Percentiles rank a stretch among this genome's conserved stretches.
Conservation (phyloP, 2,113 vertebrate genomes). For the Nyctereutes procyonoides region DNA sequence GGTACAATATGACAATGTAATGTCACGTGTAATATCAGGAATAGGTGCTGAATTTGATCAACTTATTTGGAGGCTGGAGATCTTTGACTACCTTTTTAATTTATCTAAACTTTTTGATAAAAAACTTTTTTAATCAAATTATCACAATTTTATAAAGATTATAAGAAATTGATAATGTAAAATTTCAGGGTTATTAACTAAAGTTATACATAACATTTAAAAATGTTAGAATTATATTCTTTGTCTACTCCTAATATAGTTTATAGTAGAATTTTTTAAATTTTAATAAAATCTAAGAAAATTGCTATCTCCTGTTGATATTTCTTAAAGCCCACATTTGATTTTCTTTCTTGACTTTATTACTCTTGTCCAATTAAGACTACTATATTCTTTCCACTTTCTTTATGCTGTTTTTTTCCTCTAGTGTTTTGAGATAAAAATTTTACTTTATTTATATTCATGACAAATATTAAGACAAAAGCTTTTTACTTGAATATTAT, state of each 20-base stretch:
- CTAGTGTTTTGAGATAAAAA: not conserved
- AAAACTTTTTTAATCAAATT: no score
- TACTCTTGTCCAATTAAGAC: not conserved
- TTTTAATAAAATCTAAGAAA: not conserved
- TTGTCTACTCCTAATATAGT: not conserved
- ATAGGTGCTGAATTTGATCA: not conserved
- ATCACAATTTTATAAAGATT: no score
- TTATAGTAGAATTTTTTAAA: not conserved
- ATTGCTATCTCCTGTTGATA: not conserved
- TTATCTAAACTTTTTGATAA: not conserved
- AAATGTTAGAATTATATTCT: not conserved
- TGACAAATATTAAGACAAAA: not conserved
- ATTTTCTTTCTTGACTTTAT: not conserved
- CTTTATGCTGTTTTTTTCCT: not conserved
- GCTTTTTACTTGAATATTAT: not conserved
- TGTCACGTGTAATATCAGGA: not conserved
- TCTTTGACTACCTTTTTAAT: not conserved
- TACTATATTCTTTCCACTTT: not conserved
- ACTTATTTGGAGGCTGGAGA: not conserved
- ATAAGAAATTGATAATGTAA: not conserved
- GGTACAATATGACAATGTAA: not conserved
- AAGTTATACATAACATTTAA: not conserved
- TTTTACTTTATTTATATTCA: not conserved
- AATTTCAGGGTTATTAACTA: not conserved
- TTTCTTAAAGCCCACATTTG: not conserved